Conservation (phyloP, 2,888 invertebrate species). For the Pristionchus japonicus region DNA sequence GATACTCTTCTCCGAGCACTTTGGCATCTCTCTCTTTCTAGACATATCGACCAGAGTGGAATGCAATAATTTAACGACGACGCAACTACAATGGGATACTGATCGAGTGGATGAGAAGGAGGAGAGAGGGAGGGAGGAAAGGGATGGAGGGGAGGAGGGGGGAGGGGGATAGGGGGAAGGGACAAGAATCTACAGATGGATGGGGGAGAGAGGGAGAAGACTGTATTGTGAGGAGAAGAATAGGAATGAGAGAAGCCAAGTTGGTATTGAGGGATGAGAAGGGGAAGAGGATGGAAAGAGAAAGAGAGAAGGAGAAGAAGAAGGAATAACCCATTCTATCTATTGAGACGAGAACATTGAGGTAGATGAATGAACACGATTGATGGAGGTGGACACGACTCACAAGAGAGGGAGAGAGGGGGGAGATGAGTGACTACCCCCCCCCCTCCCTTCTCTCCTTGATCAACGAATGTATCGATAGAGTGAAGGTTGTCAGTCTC, state of each 20-base stretch:
- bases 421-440: neutral
- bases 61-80: slow-evolving; percentile 15
- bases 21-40: neutral
- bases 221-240: neutral
- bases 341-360: neutral
- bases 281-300: neutral
- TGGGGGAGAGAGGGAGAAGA: slow-evolving; percentile 13
- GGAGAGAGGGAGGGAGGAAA: too few species aligned
- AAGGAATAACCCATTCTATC: neutral
- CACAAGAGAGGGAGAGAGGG: neutral
- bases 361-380: neutral
- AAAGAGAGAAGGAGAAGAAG: neutral
- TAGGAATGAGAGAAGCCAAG: slow-evolving; percentile 4
- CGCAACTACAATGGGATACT: slow-evolving; percentile 1
- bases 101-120: too few species aligned
- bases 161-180: neutral
- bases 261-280: neutral
- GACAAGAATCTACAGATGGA: neutral
- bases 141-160: too few species aligned
- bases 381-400: neutral
- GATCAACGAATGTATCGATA: neutral
- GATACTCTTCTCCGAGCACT: neutral
- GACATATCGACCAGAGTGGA: neutral
- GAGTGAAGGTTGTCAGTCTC: neutral
- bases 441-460: neutral